Percentiles rank a stretch among this genome's conserved stretches.
phyloP scores from a whole-genome alignment of 2,888 invertebrate genomes.

The Sympetrum striolatum region DNA sequence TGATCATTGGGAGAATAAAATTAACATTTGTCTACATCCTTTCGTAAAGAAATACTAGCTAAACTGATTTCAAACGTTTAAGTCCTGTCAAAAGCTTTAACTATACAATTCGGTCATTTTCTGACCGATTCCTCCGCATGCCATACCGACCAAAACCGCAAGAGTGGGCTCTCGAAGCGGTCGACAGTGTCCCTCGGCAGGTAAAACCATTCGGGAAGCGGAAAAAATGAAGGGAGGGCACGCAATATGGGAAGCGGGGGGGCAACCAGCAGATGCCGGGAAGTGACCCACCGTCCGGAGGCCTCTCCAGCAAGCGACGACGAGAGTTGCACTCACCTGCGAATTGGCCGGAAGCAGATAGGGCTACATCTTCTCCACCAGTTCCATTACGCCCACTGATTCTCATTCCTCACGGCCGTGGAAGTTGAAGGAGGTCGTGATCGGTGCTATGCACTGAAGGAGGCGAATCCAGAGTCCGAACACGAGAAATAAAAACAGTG shows the following conservation, averaged over 20 bases:
- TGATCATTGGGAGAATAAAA: too few species aligned
- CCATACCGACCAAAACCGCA: neutral
- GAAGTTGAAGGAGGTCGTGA: neutral
- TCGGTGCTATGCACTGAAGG: neutral
- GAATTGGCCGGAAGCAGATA: neutral
- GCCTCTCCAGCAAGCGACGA: neutral
- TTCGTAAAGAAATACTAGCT: too few species aligned
- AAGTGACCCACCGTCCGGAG: neutral
- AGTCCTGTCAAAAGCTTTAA: too few species aligned
- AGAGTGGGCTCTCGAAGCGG: neutral
- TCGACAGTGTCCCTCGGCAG: neutral
- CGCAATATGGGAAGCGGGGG: neutral
- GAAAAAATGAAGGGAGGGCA: neutral
- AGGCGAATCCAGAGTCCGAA: neutral
- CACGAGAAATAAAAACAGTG: neutral
- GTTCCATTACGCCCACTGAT: slow-evolving; percentile 29
- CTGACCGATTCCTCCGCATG: too few species aligned
- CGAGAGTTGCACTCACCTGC: slow-evolving; percentile 31
- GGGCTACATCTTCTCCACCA: neutral
- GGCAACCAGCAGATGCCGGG: neutral
- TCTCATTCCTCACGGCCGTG: slow-evolving; percentile 9
- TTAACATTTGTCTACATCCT: too few species aligned
- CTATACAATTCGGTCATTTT: too few species aligned
- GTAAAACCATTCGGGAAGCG: neutral
- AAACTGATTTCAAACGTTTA: too few species aligned